Base-by-base conservation (phyloP, 1,140 invertebrate genomes). In the Brachionus sp. region DNA sequence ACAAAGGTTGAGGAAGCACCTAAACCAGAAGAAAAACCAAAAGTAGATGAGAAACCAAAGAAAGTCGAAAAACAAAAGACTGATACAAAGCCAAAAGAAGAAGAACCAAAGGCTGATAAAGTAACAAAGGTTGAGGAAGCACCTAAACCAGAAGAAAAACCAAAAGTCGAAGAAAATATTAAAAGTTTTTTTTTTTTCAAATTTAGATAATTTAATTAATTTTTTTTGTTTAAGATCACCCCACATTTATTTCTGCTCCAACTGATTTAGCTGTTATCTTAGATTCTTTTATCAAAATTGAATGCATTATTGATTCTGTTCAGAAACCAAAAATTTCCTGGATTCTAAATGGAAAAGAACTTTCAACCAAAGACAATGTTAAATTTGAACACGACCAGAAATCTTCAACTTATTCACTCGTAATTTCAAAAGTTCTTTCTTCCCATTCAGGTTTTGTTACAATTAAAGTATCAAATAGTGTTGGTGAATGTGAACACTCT, bases 281-380 rank as follows among this genome's bases (percentile, higher is more conserved):
- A 57, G 77, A 80, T 66, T 19, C 33, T 37, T 42, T 12, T 5
- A 39, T 3, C 9, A 57, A 25, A 57, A 96, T 97, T 90, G 95
- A 96, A 90, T 96, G 95, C 89, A 92, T 94, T 86, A 94, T 97
- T 86, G 93, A 95, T 86, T 94, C 95, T 83, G 94, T 96, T 89
- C 95, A 95, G 23, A 92, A 93, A 86, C 95, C 95, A 83, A 92
- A 91, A 84, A 93, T 97, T 68, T 91, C 91, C 84, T 97, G 95
- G 95, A 95, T 92, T 89, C 94, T 95, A 88, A 93, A 95, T 90
- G 93, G 93, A 82, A 92, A 85, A 92, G 92, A 85, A 94, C 23
- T 83, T n/a, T 37, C 53, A 10, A 39, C 4, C 6, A 78, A 78
- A 62, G 77, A 78, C 9, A 39, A 39, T 9, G 44, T 78, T 9